phyloP scores from a whole-genome alignment of 2,113 vertebrate species.

The Sylvilagus bachmani region DNA sequence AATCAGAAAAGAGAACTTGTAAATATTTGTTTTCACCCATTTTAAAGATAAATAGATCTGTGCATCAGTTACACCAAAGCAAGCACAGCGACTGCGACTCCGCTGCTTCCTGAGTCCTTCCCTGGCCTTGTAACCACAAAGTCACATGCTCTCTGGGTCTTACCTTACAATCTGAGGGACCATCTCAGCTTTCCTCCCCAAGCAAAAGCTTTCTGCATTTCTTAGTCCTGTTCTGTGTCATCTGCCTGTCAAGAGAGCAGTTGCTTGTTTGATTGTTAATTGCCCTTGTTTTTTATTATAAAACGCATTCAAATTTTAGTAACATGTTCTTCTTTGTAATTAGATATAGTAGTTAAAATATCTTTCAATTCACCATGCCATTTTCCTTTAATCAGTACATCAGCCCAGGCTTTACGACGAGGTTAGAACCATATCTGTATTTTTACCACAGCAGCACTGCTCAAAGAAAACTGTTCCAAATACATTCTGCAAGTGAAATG shows the following conservation, averaged over 20 bases:
- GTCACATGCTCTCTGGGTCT: slow-evolving; percentile 62
- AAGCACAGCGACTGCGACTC: slow-evolving; percentile 23
- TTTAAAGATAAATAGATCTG: slow-evolving; percentile 42
- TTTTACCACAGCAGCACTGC: slow-evolving; percentile 63
- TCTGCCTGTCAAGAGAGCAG: slow-evolving; percentile 84
- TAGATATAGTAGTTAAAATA: slow-evolving; percentile 86
- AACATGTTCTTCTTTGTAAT: slow-evolving; percentile 86
- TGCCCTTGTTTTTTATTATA: slow-evolving; percentile 84
- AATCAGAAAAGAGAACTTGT: slow-evolving; percentile 3
- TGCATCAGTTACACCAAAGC: slow-evolving; percentile 15
- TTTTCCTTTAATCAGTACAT: slow-evolving; percentile 84
- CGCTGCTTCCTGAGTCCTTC: slow-evolving; percentile 46
- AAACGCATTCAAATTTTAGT: slow-evolving; percentile 79
- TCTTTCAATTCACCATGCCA: slow-evolving; percentile 83
- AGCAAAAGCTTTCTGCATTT: slow-evolving; percentile 70
- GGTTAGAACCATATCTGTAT: slow-evolving; percentile 73
- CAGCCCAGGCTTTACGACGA: slow-evolving; percentile 66
- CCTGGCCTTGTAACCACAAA: slow-evolving; percentile 76
- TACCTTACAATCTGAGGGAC: slow-evolving; percentile 76
- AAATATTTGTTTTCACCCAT: background rate
- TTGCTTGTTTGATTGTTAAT: slow-evolving; percentile 85
- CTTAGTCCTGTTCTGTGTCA: slow-evolving; percentile 81
- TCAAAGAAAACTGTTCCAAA: slow-evolving; percentile 59
- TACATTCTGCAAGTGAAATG: slow-evolving; percentile 42
- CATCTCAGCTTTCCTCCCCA: slow-evolving; percentile 80